Evolutionary conservation across 2,888 invertebrate genomes (phyloP).

Genomic region (Acleris laterana): DNA sequence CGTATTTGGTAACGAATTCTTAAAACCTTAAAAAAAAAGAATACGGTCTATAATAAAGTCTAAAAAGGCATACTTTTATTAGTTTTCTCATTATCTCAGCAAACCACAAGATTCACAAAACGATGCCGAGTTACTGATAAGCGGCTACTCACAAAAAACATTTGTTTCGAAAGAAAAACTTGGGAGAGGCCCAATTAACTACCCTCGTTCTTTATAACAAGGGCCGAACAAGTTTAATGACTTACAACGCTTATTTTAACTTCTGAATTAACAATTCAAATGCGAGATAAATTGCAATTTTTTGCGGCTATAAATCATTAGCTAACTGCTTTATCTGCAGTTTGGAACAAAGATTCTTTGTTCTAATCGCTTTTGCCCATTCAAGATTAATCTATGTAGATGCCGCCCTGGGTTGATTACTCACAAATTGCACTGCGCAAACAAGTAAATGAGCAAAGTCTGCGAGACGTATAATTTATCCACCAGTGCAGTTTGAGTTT

Average conservation of each 20-base stretch:
- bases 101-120: constrained; percentile 4
- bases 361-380: not conserved
- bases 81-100: constrained; percentile 2
- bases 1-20: too few relatives aligned
- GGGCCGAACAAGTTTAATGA: constrained; percentile 22
- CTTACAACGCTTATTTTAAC: constrained; percentile 30
- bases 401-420: too few relatives aligned
- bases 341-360: not conserved
- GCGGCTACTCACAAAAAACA: constrained; percentile 15
- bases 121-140: constrained; percentile 24
- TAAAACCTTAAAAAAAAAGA: too few relatives aligned
- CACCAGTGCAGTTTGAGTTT: too few relatives aligned
- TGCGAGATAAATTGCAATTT: constrained; percentile 25
- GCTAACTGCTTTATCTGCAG: not conserved
- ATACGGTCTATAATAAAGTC: too few relatives aligned
- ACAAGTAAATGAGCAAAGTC: too few relatives aligned
- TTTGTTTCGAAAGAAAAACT: constrained; percentile 23
- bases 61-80: too few relatives aligned
- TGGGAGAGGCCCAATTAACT: constrained; percentile 17
- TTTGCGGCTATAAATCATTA: constrained; percentile 21
- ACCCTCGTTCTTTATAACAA: constrained; percentile 21
- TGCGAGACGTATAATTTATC: too few relatives aligned
- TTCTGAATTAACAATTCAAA: constrained; percentile 33
- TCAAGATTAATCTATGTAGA: too few relatives aligned
- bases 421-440: too few relatives aligned